Conservation (phyloP, 2,113 vertebrate genomes). For the Rhinoptilus africanus region DNA sequence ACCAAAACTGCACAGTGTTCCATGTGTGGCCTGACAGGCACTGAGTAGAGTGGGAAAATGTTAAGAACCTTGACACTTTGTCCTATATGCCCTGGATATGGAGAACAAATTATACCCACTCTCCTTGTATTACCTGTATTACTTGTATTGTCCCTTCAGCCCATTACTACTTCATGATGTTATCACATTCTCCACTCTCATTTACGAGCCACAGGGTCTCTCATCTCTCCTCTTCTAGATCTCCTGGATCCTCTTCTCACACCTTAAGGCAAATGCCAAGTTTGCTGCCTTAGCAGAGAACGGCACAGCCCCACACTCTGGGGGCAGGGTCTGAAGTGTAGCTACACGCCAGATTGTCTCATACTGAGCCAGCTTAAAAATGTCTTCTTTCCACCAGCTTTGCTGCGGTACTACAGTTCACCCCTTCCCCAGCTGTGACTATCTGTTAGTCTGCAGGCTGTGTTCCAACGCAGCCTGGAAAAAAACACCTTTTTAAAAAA, state of each 20-base stretch:
- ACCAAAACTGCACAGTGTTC: background rate
- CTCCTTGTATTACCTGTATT: background rate
- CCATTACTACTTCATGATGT: background rate
- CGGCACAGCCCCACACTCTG: background rate
- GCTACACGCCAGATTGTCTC: background rate
- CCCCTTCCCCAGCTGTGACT: background rate
- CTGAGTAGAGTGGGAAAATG: background rate
- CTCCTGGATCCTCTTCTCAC: background rate
- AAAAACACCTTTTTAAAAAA: background rate
- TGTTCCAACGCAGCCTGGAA: background rate
- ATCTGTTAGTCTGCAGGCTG: background rate
- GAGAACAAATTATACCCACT: background rate
- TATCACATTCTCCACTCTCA: background rate
- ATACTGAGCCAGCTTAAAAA: background rate
- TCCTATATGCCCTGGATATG: background rate
- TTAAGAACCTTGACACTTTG: background rate
- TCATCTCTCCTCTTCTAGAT: background rate
- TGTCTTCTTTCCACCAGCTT: background rate
- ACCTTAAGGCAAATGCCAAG: conserved; percentile 1
- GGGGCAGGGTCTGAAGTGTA: background rate
- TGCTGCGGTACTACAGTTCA: background rate
- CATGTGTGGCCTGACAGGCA: background rate
- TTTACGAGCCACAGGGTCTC: background rate
- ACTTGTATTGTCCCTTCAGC: background rate
- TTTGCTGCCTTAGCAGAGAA: background rate